A percentile compares a stretch with the other conserved stretches of the same genome.
phyloP scores from a whole-genome alignment of 2,888 invertebrate species.

The Leptinotarsa tumamoca region DNA sequence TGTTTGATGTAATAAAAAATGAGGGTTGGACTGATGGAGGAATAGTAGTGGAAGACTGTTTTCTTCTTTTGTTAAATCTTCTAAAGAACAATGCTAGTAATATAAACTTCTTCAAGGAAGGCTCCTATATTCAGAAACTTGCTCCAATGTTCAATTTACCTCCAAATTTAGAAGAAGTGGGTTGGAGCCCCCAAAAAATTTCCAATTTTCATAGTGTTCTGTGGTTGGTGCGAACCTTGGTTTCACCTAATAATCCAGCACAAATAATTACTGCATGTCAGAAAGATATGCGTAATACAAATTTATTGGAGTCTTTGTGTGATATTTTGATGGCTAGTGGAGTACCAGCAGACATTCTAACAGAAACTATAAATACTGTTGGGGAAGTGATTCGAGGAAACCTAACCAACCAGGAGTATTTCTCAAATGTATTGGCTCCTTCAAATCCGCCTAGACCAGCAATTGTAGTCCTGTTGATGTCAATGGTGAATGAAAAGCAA shows the following conservation, averaged over 20 bases:
- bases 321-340: slow-evolving; percentile 95
- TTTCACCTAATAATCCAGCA: slow-evolving; percentile 92
- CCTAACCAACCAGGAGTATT: slow-evolving; percentile 89
- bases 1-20: slow-evolving; percentile 91
- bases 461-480: slow-evolving; percentile 94
- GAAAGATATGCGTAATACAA: slow-evolving; percentile 87
- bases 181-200: slow-evolving; percentile 94
- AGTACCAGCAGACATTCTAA: slow-evolving; percentile 95
- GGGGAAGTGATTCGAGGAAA: slow-evolving; percentile 93
- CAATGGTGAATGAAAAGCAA: slow-evolving; percentile 99
- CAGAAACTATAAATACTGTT: slow-evolving; percentile 93
- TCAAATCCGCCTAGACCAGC: slow-evolving; percentile 94
- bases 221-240: slow-evolving; percentile 89
- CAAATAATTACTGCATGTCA: slow-evolving; percentile 87
- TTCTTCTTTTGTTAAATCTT: slow-evolving; percentile 91
- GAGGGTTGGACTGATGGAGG: slow-evolving; percentile 83
- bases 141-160: slow-evolving; percentile 89
- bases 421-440: slow-evolving; percentile 91
- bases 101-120: slow-evolving; percentile 98
- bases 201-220: slow-evolving; percentile 94
- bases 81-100: slow-evolving; percentile 96
- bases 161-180: slow-evolving; percentile 76
- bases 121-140: slow-evolving; percentile 92
- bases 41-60: slow-evolving; percentile 98
- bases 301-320: slow-evolving; percentile 85